Percentiles rank a stretch among this genome's conserved stretches.
phyloP scores from a whole-genome alignment of 2,888 invertebrate genomes.

The Melanostoma scalare region DNA sequence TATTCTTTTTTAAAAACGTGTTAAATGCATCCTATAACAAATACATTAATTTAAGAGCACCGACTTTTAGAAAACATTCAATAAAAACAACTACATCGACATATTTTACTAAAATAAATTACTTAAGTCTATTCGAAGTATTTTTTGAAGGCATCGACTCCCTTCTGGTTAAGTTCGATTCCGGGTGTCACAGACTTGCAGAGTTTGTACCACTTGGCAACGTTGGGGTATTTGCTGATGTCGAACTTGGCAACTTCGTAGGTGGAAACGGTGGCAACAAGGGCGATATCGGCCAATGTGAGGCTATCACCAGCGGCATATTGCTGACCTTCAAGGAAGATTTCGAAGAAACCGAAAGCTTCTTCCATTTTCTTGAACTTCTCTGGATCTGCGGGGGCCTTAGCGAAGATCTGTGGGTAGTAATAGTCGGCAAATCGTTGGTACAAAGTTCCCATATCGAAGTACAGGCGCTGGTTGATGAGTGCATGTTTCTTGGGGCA shows the following conservation, averaged over 20 bases:
- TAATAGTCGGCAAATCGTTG: conserved; percentile 87
- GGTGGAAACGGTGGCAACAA: conserved; percentile 87
- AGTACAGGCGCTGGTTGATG: conserved; percentile 91
- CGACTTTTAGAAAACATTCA: background rate
- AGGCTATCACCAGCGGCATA: conserved; percentile 88
- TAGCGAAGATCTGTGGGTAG: conserved; percentile 85
- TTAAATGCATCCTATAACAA: conserved; percentile 4
- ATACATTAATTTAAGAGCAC: conserved; percentile 10
- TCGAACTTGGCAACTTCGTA: conserved; percentile 87
- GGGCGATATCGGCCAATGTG: conserved; percentile 90
- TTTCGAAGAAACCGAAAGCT: conserved; percentile 87
- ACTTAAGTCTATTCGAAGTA: conserved; percentile 73
- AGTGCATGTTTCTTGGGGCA: conserved; percentile 89
- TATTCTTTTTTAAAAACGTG: background rate
- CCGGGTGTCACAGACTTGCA: conserved; percentile 85
- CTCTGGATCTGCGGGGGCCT: conserved; percentile 85
- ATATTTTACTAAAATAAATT: conserved; percentile 3
- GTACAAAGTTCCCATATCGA: conserved; percentile 90
- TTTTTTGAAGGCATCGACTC: conserved; percentile 84
- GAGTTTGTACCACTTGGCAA: conserved; percentile 85
- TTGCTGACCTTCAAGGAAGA: conserved; percentile 86
- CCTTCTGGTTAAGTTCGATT: conserved; percentile 85
- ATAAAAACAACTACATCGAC: conserved; percentile 11
- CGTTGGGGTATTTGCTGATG: conserved; percentile 86
- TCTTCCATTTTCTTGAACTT: conserved; percentile 87